Evolutionary conservation across 1,140 invertebrate genomes (phyloP).

Genomic region (Carposina sasakii): DNA sequence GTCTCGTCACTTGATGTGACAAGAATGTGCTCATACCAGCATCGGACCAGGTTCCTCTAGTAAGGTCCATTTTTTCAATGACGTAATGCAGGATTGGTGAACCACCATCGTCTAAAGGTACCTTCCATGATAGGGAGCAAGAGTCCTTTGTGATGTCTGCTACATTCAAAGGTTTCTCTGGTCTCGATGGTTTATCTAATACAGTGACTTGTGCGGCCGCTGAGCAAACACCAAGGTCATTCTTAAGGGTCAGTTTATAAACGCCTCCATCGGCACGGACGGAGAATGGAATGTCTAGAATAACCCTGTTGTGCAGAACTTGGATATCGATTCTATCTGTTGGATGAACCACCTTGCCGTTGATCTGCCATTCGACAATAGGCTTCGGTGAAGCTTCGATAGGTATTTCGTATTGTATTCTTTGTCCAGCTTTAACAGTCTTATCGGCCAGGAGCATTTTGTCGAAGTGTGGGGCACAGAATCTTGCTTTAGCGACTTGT

Average conservation of each 20-base stretch:
- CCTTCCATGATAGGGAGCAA: constrained; percentile 87
- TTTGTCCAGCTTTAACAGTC: constrained; percentile 91
- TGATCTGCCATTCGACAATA: constrained; percentile 91
- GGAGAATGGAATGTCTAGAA: constrained; percentile 90
- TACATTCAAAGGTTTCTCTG: constrained; percentile 90
- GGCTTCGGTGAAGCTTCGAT: constrained; percentile 89
- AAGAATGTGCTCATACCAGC: constrained; percentile 90
- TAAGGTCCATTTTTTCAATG: constrained; percentile 97
- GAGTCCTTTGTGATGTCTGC: constrained; percentile 92
- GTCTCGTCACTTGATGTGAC: constrained; percentile 86
- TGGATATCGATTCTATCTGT: constrained; percentile 81
- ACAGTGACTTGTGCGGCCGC: constrained; percentile 91
- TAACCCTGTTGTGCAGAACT: constrained; percentile 82
- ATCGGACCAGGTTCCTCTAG: constrained; percentile 95
- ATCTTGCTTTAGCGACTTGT: constrained; percentile 88
- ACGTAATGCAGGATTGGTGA: constrained; percentile 96
- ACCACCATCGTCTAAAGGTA: constrained; percentile 91
- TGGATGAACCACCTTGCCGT: constrained; percentile 82
- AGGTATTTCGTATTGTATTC: constrained; percentile 90
- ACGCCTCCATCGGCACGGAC: constrained; percentile 86
- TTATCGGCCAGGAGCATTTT: constrained; percentile 87
- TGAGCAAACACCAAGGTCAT: constrained; percentile 86
- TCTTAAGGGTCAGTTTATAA: constrained; percentile 89
- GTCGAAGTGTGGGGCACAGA: constrained; percentile 90
- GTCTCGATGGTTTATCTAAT: constrained; percentile 89